phyloP scores from a whole-genome alignment of 2,797 vertebrate genomes.

The Gymnocypris eckloni region DNA sequence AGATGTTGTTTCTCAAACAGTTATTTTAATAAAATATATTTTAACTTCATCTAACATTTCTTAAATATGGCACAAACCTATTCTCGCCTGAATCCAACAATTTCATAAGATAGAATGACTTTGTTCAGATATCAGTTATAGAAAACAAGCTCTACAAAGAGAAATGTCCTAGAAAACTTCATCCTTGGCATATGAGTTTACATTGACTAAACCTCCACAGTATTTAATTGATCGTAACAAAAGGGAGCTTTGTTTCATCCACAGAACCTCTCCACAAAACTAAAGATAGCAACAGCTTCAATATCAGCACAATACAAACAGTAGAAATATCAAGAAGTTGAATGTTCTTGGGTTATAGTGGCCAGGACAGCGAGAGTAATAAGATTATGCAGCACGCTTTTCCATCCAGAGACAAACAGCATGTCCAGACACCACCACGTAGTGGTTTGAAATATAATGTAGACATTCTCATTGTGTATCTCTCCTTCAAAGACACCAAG shows the following conservation, averaged over 20 bases:
- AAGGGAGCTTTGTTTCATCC: not conserved
- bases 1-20: not conserved
- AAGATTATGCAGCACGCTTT: slow-evolving; percentile 64
- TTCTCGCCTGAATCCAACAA: slow-evolving; percentile 16
- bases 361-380: slow-evolving; percentile 31
- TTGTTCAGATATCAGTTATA: not conserved
- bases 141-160: slow-evolving; percentile 2
- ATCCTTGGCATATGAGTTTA: slow-evolving; percentile 13
- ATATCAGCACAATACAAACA: slow-evolving; percentile 38
- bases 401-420: slow-evolving; percentile 23
- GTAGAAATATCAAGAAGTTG: slow-evolving; percentile 56
- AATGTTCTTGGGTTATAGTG: slow-evolving; percentile 59
- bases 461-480: not conserved
- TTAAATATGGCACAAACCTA: slow-evolving; percentile 63
- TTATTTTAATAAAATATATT: not conserved
- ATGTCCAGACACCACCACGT: not conserved
- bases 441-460: slow-evolving; percentile 14
- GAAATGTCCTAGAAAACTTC: slow-evolving; percentile 12
- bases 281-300: slow-evolving; percentile 32
- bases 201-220: not conserved
- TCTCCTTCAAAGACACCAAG: not conserved
- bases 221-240: slow-evolving; percentile 9
- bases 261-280: slow-evolving; percentile 25
- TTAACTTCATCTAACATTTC: not conserved
- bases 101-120: slow-evolving; percentile 1